Evolutionary conservation across 1,140 invertebrate genomes (phyloP).

Genomic region (Drosophila littoralis): DNA sequence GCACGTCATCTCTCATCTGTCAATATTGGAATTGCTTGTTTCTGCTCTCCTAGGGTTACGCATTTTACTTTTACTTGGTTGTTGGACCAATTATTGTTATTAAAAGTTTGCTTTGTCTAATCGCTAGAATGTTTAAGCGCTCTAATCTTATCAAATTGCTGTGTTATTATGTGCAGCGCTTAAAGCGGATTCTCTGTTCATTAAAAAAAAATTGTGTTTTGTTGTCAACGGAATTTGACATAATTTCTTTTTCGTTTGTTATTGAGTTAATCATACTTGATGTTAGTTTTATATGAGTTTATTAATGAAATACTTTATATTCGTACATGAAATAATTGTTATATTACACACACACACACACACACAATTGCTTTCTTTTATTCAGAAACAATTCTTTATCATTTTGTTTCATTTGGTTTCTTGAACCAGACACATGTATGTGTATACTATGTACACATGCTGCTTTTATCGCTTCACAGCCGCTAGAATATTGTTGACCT

Average conservation of each 20-base stretch:
- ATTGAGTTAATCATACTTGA: neutral
- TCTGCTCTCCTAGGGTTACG: neutral
- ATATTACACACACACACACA: neutral
- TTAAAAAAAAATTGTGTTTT: constrained; percentile 18
- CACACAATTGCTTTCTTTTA: neutral
- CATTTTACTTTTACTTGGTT: constrained; percentile 31
- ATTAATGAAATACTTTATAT: neutral
- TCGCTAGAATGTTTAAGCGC: constrained; percentile 49
- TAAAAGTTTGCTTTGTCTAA: constrained; percentile 36
- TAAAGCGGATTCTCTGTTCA: constrained; percentile 16
- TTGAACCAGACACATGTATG: constrained; percentile 2
- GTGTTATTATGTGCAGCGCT: constrained; percentile 21
- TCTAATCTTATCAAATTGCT: constrained; percentile 62
- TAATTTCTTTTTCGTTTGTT: constrained; percentile 5
- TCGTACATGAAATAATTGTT: neutral
- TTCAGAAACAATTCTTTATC: constrained; percentile 3
- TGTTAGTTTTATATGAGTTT: neutral
- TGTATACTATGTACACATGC: constrained; percentile 35
- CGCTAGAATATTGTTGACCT: constrained; percentile 62
- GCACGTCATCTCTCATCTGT: constrained; percentile 22
- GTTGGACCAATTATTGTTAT: constrained; percentile 5
- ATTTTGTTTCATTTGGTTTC: constrained; percentile 24
- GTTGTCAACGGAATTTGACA: constrained; percentile 39
- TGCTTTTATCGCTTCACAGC: constrained; percentile 62
- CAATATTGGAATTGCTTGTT: constrained; percentile 13